A percentile compares a stretch with the other conserved stretches of the same genome.
phyloP scores from a whole-genome alignment of 2,888 invertebrate species.

The Nyleta sp. region DNA sequence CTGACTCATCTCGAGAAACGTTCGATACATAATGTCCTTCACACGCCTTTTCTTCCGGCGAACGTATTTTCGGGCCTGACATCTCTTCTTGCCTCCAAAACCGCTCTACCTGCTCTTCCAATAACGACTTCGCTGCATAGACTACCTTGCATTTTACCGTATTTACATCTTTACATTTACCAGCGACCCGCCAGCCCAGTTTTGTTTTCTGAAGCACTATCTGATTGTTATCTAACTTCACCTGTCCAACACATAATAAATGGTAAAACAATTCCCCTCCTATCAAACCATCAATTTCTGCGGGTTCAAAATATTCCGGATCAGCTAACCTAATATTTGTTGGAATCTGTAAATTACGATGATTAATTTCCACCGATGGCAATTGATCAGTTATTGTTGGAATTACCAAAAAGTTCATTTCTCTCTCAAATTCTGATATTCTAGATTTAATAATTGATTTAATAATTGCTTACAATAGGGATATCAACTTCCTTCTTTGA shows the following conservation, averaged over 20 bases:
- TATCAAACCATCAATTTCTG: slow-evolving; percentile 55
- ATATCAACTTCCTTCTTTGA: slow-evolving; percentile 1
- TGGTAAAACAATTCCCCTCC: slow-evolving; percentile 52
- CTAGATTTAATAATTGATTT: slow-evolving; percentile 10
- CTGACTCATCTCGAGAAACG: not conserved
- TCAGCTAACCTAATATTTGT: slow-evolving; percentile 58
- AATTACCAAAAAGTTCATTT: slow-evolving; percentile 1
- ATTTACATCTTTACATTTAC: too few relatives aligned
- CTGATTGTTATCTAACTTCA: not conserved
- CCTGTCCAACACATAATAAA: slow-evolving; percentile 48
- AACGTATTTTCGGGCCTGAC: not conserved
- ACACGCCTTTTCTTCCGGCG: slow-evolving; percentile 7
- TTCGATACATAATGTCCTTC: slow-evolving; percentile 14
- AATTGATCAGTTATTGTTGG: slow-evolving; percentile 10
- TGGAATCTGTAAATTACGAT: slow-evolving; percentile 1
- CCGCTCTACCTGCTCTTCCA: not conserved
- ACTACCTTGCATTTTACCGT: too few relatives aligned
- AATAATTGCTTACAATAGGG: not conserved
- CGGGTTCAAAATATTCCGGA: slow-evolving; percentile 32
- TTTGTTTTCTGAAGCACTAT: slow-evolving; percentile 55
- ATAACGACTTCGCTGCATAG: not conserved
- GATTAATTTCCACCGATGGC: slow-evolving; percentile 4
- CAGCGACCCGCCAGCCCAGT: slow-evolving; percentile 55
- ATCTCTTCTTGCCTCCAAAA: not conserved
- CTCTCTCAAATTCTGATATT: not conserved